phyloP scores from a whole-genome alignment of 2,113 vertebrate species.

The Colius striatus region DNA sequence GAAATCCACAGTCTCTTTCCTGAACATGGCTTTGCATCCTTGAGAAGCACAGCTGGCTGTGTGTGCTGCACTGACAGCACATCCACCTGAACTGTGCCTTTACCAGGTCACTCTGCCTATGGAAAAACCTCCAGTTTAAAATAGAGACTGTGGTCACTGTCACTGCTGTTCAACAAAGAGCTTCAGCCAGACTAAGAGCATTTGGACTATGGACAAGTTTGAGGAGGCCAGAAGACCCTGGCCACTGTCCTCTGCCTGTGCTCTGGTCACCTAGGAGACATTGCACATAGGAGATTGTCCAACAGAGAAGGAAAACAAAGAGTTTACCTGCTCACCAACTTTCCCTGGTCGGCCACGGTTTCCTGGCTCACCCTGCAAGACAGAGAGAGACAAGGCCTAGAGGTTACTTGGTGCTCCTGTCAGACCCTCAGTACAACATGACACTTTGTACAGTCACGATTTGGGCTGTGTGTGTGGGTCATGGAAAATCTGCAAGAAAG shows the following conservation, averaged over 20 bases:
- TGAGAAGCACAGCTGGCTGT: neutral
- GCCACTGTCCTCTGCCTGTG: neutral
- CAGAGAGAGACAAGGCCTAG: neutral
- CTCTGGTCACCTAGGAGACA: neutral
- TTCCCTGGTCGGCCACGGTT: constrained; percentile 85
- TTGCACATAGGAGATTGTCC: neutral
- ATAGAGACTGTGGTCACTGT: neutral
- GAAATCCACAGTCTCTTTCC: neutral
- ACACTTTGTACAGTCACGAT: neutral
- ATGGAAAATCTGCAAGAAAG: neutral
- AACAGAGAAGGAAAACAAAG: neutral
- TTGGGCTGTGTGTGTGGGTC: neutral
- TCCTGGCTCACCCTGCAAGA: constrained; percentile 89
- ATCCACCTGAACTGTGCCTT: neutral
- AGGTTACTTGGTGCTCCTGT: neutral
- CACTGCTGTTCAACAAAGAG: neutral
- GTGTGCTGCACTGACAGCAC: neutral
- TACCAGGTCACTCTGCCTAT: neutral
- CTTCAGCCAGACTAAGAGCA: neutral
- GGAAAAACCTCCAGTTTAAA: neutral
- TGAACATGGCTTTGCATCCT: neutral
- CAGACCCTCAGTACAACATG: neutral
- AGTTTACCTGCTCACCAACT: constrained; percentile 89
- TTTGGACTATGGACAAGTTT: neutral
- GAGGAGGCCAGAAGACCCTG: neutral